A percentile compares a stretch with the other conserved stretches of the same genome.
phyloP scores from a whole-genome alignment of 1,140 invertebrate genomes.

The Drosophila watanabei region DNA sequence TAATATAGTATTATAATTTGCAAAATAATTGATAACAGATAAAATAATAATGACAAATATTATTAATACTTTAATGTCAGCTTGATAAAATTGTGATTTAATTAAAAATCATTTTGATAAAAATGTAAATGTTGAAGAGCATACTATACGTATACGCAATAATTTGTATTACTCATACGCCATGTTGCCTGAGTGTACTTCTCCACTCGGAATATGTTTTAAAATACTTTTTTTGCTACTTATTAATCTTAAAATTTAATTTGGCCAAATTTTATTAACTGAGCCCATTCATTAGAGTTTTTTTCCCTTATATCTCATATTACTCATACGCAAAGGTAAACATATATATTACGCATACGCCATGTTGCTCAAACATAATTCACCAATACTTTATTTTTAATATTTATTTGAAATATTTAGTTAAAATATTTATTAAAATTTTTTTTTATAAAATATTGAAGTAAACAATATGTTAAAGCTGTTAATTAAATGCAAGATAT shows the following conservation, averaged over 20 bases:
- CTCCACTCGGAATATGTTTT: background rate
- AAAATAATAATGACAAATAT: no score
- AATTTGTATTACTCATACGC: background rate
- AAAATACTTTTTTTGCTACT: no score
- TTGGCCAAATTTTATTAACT: background rate
- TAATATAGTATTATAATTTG: background rate
- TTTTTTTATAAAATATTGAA: no score
- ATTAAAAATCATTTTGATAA: no score
- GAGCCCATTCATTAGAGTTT: background rate
- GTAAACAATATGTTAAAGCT: no score
- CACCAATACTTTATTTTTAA: background rate
- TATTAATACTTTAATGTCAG: no score
- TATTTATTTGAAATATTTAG: background rate
- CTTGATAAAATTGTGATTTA: no score
- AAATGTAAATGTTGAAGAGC: no score
- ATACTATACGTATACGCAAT: no score
- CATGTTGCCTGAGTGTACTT: background rate
- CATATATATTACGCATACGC: background rate
- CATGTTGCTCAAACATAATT: background rate
- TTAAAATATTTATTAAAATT: no score
- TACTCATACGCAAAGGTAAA: background rate
- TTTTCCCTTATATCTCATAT: background rate
- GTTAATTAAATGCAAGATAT: no score
- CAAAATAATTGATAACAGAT: no score
- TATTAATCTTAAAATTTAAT: background rate